Evolutionary conservation across 2,888 invertebrate genomes (phyloP).

Genomic region (Nemoura dubitans): DNA sequence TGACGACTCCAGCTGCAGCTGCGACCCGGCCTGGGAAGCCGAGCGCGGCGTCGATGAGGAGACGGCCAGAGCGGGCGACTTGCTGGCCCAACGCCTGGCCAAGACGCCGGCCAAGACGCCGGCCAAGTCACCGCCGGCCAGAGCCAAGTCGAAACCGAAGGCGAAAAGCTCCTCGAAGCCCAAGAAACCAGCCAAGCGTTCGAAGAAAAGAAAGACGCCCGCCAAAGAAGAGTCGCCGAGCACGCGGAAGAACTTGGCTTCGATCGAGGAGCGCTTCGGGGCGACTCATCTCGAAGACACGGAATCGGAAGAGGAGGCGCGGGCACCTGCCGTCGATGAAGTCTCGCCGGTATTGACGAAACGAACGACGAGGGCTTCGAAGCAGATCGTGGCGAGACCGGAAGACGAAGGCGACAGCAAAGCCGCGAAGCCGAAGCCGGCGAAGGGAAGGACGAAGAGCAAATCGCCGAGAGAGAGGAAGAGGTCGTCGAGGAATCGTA

Average conservation of each 20-base stretch:
- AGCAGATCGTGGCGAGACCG: neutral
- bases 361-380: neutral
- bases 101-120: neutral
- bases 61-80: neutral
- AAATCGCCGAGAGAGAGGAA: no score
- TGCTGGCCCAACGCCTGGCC: neutral
- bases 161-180: neutral
- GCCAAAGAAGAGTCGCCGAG: neutral
- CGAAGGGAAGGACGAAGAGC: constrained; percentile 3
- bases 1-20: neutral
- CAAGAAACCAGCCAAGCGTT: neutral
- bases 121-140: neutral
- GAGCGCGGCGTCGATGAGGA: neutral
- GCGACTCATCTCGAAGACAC: neutral
- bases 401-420: neutral
- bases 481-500: no score
- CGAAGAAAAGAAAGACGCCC: neutral
- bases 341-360: neutral
- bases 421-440: neutral
- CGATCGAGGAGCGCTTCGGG: neutral
- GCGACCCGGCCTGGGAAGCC: neutral
- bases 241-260: neutral
- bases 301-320: neutral
- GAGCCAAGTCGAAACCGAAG: neutral
- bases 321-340: neutral